phyloP scores from a whole-genome alignment of 2,888 invertebrate species.

The Kryphioiulus occultus region DNA sequence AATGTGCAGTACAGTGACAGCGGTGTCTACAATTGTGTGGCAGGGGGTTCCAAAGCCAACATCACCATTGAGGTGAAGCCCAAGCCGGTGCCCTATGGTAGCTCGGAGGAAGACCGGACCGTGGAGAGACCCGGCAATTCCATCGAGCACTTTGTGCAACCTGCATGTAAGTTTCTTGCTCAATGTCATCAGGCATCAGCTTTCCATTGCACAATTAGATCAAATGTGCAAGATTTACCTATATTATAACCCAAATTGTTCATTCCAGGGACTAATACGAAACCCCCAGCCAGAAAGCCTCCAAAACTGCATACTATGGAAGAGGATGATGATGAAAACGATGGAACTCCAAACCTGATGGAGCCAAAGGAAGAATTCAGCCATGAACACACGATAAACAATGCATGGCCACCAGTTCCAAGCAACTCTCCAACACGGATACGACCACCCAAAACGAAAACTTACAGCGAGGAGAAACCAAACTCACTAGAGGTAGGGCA shows the following conservation, averaged over 20 bases:
- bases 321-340: slow-evolving; percentile 49
- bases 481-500: slow-evolving; percentile 51
- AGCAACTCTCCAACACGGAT: neutral
- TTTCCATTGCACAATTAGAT: no score
- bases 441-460: slow-evolving; percentile 41
- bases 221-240: no score
- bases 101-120: slow-evolving; percentile 72
- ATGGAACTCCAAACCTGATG: neutral
- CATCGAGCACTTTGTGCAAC: slow-evolving; percentile 45
- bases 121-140: slow-evolving; percentile 55
- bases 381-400: slow-evolving; percentile 41
- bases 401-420: slow-evolving; percentile 36
- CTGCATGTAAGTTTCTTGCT: neutral
- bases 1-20: slow-evolving; percentile 81
- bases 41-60: slow-evolving; percentile 81
- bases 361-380: slow-evolving; percentile 46
- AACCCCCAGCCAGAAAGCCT: slow-evolving; percentile 12
- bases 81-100: slow-evolving; percentile 79
- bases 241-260: no score
- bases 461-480: slow-evolving; percentile 41
- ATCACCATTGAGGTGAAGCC: slow-evolving; percentile 81
- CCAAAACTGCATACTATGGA: slow-evolving; percentile 47
- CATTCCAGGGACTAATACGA: slow-evolving; percentile 42
- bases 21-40: slow-evolving; percentile 84
- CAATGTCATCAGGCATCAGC: no score